Base-by-base conservation (phyloP, 2,888 invertebrate species). In the Podabrus alpinus region DNA sequence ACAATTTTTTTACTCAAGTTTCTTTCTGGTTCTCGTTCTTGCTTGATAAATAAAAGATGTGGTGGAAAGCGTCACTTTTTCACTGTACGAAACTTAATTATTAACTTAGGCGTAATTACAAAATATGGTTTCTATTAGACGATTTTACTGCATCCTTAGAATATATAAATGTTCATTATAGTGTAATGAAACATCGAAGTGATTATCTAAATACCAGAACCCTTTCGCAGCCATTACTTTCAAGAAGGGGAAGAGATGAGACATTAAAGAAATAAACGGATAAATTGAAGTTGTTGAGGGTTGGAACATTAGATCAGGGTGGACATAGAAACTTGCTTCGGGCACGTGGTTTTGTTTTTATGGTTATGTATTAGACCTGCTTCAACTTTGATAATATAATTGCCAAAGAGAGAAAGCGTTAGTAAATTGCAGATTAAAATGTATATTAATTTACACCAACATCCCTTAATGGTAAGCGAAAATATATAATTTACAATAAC, bases 271-370 rank as follows among this genome's bases (percentile, higher is more conserved):
- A 74, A 73, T 76, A 74, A 61, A 74, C 68, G 68, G 73, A 76
- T 73, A 76, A 76, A 76, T 76, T 76, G 74, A 76, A 76, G 73
- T 74, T 71, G 74, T 69, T 67, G 73, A 73, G 76, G 73, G 76
- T 74, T 69, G 74, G 67, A 73, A 69, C 75, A 77, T 75, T 77
- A 77, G 75, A 74, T 71, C 73, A 71, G 75, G 78, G 72, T 73
- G 76, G 76, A 76, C 78, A 78, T 72, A 78, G 74, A 74, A 75
- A 73, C 45, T 75, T 75, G 71, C 72, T 78, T 66, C 64, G 73
- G 77, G 77, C 78, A 78, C 78, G 78, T 78, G 76, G 75, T 72
- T 72, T 74, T 69, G 29, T 74, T 77, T 78, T 78, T 78, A 78
- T 74, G 77, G 78, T 78, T 78, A 78, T 77, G 73, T 73, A 74